Conservation (phyloP, 2,113 vertebrate species). For the Callionymus lyra region DNA sequence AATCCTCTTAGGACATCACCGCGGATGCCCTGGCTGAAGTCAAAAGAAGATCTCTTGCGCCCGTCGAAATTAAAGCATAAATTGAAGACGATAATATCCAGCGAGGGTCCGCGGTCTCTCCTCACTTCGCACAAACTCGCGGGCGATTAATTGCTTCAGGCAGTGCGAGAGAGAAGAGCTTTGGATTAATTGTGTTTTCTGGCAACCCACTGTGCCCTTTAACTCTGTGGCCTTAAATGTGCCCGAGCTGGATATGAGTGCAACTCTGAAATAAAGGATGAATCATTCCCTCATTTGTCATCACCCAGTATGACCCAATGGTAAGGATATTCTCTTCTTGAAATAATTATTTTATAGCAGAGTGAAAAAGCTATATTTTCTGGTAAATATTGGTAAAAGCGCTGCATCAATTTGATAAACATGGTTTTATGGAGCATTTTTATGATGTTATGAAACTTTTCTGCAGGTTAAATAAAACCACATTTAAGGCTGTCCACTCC, state of each 20-base stretch:
- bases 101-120: neutral
- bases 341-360: no score
- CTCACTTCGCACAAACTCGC: conserved; percentile 17
- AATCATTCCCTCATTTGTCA: conserved; percentile 9
- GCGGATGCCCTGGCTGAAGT: conserved; percentile 32
- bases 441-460: no score
- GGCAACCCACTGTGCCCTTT: conserved; percentile 6
- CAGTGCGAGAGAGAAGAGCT: conserved; percentile 15
- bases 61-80: conserved; percentile 17
- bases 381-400: no score
- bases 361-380: no score
- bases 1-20: conserved; percentile 29
- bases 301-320: neutral
- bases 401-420: no score
- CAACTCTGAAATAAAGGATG: neutral
- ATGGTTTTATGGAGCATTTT: no score
- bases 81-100: conserved; percentile 2
- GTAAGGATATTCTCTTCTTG: no score
- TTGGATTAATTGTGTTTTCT: conserved; percentile 26
- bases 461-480: no score
- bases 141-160: conserved; percentile 33
- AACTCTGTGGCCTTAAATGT: neutral
- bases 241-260: neutral
- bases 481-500: no score
- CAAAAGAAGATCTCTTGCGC: conserved; percentile 18